phyloP scores from a whole-genome alignment of 2,888 invertebrate genomes.

The Congeria kusceri region DNA sequence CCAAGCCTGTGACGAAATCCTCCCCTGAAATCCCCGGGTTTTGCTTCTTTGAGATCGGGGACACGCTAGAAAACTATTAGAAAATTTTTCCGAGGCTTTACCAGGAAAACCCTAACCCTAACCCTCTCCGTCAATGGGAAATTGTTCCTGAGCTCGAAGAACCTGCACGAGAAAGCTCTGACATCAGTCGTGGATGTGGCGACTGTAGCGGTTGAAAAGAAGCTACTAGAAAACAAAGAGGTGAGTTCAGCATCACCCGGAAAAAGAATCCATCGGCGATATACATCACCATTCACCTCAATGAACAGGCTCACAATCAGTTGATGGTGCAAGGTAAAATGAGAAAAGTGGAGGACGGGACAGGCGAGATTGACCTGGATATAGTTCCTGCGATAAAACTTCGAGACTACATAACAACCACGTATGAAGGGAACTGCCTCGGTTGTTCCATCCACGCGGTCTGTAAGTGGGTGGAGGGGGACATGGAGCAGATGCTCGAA shows the following conservation, averaged over 20 bases:
- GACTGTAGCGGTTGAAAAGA: conserved; percentile 7
- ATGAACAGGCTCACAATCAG: conserved; percentile 19
- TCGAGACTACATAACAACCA: conserved; percentile 26
- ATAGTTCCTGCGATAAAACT: conserved; percentile 63
- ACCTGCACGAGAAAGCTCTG: conserved; percentile 41
- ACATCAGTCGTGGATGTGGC: conserved; percentile 46
- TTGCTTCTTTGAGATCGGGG: conserved; percentile 28
- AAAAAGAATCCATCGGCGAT: conserved; percentile 50
- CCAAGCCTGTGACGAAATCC: neutral
- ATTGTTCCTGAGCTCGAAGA: conserved; percentile 25
- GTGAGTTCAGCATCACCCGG: conserved; percentile 32
- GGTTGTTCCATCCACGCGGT: conserved; percentile 61
- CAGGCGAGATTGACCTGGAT: conserved; percentile 59
- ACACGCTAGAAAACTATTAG: neutral
- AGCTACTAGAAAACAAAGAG: neutral
- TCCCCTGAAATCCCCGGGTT: conserved; percentile 29
- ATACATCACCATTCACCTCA: conserved; percentile 43
- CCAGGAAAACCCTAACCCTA: conserved; percentile 22
- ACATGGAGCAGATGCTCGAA: neutral
- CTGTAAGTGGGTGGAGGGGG: conserved; percentile 61
- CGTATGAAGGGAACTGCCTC: conserved; percentile 23
- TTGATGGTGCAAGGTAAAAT: conserved; percentile 25
- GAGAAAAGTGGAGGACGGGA: neutral
- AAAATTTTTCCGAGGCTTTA: conserved; percentile 25
- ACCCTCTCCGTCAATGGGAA: neutral